phyloP scores from a whole-genome alignment of 1,140 invertebrate species.

The Eurosta solidaginis region DNA sequence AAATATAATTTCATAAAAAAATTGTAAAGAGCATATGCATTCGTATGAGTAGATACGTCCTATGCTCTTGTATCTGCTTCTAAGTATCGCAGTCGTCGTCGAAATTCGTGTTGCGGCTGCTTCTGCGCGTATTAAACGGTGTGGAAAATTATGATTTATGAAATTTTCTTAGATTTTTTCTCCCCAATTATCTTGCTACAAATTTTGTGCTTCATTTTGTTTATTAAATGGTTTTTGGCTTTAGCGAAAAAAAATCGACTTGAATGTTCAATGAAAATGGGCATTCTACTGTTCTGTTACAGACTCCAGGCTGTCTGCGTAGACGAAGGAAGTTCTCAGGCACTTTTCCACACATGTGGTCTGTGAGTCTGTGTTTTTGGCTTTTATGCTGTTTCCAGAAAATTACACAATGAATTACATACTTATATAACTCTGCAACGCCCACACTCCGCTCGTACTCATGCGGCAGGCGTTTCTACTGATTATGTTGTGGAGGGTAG shows the following conservation, averaged over 20 bases:
- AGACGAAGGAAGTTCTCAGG: background rate
- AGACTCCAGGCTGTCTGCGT: background rate
- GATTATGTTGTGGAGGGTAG: background rate
- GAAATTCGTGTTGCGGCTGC: conserved; percentile 10
- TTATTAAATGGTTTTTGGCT: conserved; percentile 11
- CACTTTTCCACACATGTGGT: background rate
- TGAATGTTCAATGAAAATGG: background rate
- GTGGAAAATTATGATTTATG: conserved; percentile 27
- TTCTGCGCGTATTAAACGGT: conserved; percentile 22
- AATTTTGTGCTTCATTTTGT: conserved; percentile 19
- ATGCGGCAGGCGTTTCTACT: background rate
- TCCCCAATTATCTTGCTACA: background rate
- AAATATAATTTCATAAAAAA: background rate
- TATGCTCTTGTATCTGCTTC: background rate
- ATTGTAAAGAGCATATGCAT: background rate
- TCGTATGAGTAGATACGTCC: background rate
- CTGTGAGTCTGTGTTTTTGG: background rate
- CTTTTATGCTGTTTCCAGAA: background rate
- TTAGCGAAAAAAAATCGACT: background rate
- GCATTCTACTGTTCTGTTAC: background rate
- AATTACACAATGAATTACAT: background rate
- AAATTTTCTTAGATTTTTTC: background rate
- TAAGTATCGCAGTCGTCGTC: background rate
- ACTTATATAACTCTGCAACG: background rate
- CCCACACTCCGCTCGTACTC: background rate